Evolutionary conservation across 2,797 vertebrate species (phyloP).

Genomic region (Leuciscus waleckii): DNA sequence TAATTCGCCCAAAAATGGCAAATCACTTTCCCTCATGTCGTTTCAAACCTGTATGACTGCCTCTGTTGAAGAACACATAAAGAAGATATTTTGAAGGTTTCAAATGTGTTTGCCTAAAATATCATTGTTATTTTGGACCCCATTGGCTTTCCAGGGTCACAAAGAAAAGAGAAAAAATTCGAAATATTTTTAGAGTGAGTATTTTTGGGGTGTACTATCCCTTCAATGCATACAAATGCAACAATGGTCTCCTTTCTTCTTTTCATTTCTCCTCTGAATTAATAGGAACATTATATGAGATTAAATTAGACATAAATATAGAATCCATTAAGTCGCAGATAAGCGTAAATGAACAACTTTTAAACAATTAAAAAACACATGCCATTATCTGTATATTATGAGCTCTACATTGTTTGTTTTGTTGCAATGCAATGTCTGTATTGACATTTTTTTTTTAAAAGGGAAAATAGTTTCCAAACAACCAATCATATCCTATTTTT

Average conservation of each 20-base stretch:
- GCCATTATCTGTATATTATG: slow-evolving; percentile 8
- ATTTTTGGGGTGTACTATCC: not conserved
- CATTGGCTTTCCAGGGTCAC: not conserved
- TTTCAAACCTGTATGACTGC: not conserved
- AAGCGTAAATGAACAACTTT: not conserved
- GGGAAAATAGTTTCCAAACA: not conserved
- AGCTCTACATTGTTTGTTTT: not conserved
- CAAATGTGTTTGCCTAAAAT: not conserved
- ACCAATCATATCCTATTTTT: not conserved
- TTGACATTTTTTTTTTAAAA: slow-evolving; percentile 26
- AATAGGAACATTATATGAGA: not conserved
- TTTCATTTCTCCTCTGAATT: not conserved
- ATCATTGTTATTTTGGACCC: not conserved
- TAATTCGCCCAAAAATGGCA: not conserved
- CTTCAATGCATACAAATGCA: not conserved
- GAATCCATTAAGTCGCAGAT: not conserved
- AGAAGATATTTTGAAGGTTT: not conserved
- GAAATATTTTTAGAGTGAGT: not conserved
- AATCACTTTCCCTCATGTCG: not conserved
- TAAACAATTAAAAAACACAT: not conserved
- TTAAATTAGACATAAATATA: not conserved
- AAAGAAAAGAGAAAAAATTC: too few relatives aligned
- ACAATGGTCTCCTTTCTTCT: not conserved
- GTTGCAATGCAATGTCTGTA: not conserved
- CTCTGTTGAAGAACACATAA: not conserved